Conservation (phyloP, 2,888 invertebrate species). For the Molorchus minor region DNA sequence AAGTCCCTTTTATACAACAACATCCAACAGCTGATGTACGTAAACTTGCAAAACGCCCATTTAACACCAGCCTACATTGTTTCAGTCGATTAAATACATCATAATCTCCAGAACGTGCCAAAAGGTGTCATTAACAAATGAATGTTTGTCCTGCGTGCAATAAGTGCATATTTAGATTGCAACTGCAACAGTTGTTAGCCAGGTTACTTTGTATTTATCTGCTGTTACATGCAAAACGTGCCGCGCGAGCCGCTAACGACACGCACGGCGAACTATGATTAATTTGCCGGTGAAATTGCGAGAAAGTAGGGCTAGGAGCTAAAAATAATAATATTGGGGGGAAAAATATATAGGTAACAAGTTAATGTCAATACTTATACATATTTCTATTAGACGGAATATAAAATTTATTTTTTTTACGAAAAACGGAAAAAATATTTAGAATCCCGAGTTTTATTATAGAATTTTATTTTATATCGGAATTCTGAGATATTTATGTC, state of each 20-base stretch:
- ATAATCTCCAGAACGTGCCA: conserved; percentile 18
- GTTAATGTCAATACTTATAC: too few relatives aligned
- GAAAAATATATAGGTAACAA: too few relatives aligned
- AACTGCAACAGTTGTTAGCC: conserved; percentile 24
- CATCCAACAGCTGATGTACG: too few relatives aligned
- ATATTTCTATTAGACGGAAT: too few relatives aligned
- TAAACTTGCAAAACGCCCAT: not conserved
- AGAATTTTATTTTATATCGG: too few relatives aligned
- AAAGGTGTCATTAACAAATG: conserved; percentile 18
- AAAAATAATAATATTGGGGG: too few relatives aligned
- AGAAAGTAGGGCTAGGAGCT: conserved; percentile 7
- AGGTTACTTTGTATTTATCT: conserved; percentile 32
- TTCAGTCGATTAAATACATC: not conserved
- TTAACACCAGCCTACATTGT: not conserved
- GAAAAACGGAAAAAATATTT: too few relatives aligned
- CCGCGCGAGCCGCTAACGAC: conserved; percentile 8
- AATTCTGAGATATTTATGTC: too few relatives aligned
- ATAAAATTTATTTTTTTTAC: too few relatives aligned
- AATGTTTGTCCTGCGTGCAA: conserved; percentile 13
- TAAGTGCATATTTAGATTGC: conserved; percentile 28
- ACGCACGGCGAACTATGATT: conserved; percentile 25
- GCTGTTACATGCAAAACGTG: conserved; percentile 12
- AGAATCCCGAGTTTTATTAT: too few relatives aligned
- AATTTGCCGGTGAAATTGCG: conserved; percentile 18
- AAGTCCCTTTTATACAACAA: too few relatives aligned